Evolutionary conservation across 2,888 invertebrate genomes (phyloP).

Genomic region (Myopa tessellatipennis): DNA sequence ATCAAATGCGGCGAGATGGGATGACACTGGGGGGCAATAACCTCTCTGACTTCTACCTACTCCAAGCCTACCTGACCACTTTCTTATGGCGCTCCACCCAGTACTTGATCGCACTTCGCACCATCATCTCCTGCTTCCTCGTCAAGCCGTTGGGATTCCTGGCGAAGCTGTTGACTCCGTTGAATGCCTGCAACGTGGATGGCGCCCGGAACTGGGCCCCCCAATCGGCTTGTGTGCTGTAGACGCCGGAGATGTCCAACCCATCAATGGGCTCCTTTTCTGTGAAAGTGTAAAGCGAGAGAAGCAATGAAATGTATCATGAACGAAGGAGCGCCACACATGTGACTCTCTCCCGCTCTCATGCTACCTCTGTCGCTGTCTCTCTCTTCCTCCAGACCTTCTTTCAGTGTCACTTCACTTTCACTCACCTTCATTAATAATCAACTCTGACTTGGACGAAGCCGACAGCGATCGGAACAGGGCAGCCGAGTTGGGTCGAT

Average conservation of each 20-base stretch:
- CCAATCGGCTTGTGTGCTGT: constrained; percentile 82
- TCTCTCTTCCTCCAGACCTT: not conserved
- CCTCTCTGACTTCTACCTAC: not conserved
- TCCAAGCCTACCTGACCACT: constrained; percentile 79
- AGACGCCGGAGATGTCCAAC: constrained; percentile 79
- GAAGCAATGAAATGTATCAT: not conserved
- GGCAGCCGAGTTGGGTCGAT: constrained; percentile 78
- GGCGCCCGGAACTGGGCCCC: constrained; percentile 79
- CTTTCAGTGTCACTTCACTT: not conserved
- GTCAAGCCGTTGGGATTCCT: constrained; percentile 83
- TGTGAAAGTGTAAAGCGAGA: constrained; percentile 44
- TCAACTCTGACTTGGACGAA: constrained; percentile 67
- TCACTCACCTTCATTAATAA: constrained; percentile 64
- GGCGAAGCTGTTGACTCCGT: constrained; percentile 63
- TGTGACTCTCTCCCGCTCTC: too few relatives aligned
- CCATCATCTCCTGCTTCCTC: constrained; percentile 85
- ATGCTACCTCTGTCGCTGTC: not conserved
- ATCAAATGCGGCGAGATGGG: not conserved
- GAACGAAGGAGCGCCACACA: too few relatives aligned
- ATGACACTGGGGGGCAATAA: not conserved
- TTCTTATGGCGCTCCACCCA: constrained; percentile 92
- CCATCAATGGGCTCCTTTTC: constrained; percentile 71
- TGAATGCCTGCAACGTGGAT: constrained; percentile 75
- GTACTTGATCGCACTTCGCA: constrained; percentile 87
- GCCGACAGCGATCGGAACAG: constrained; percentile 73